Evolutionary conservation across 2,797 vertebrate species (phyloP).

Genomic region (Platalea minor): DNA sequence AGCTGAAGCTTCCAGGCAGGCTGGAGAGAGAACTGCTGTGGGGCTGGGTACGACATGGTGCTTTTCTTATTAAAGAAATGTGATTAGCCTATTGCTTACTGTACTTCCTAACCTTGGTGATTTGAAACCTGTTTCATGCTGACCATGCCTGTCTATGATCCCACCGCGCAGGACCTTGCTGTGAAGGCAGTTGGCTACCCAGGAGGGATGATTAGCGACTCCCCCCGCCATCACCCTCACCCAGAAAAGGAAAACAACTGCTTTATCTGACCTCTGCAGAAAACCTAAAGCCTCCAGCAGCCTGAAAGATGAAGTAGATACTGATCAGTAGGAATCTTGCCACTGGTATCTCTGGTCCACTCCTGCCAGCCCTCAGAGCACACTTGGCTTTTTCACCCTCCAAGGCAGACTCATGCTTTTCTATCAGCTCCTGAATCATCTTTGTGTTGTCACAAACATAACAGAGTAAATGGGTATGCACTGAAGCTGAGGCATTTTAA

Average conservation of each 20-base stretch:
- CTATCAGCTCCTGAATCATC: neutral
- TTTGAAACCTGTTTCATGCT: neutral
- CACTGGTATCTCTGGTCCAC: neutral
- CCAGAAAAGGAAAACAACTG: neutral
- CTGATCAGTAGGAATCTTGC: neutral
- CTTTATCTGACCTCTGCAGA: neutral
- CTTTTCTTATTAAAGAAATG: neutral
- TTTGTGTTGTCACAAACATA: neutral
- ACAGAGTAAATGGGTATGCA: neutral
- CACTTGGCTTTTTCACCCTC: neutral
- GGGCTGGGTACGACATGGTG: neutral
- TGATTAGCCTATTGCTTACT: neutral
- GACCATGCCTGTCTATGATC: neutral
- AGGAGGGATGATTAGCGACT: neutral
- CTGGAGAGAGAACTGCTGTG: neutral
- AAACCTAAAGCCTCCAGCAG: neutral
- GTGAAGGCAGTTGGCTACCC: neutral
- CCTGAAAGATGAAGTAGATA: neutral
- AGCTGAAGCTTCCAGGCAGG: neutral
- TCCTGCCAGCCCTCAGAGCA: neutral
- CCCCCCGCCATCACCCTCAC: neutral
- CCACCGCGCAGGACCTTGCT: neutral
- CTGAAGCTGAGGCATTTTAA: neutral
- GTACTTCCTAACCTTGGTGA: neutral
- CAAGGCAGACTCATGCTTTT: neutral